Evolutionary conservation across 2,888 invertebrate species (phyloP).

Genomic region (Leucoma salicis): DNA sequence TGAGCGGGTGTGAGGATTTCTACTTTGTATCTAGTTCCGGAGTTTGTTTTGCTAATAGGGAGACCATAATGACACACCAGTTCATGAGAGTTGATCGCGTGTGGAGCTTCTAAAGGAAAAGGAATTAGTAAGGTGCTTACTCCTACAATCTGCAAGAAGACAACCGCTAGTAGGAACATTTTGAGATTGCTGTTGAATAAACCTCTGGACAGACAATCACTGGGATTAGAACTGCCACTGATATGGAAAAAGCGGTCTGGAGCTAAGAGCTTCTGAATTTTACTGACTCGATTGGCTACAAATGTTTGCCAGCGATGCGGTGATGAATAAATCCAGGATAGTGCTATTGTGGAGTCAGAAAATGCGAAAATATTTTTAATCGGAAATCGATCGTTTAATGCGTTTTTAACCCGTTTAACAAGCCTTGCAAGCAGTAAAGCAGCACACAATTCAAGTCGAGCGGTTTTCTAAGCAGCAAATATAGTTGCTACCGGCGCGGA

Average conservation of each 20-base stretch:
- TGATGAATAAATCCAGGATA: slow-evolving; percentile 6
- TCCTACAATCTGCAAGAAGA: too few relatives aligned
- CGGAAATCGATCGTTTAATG: neutral
- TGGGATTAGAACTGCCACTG: neutral
- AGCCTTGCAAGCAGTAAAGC: slow-evolving; percentile 2
- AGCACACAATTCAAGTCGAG: slow-evolving; percentile 8
- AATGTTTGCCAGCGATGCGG: slow-evolving; percentile 1
- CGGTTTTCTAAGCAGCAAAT: slow-evolving; percentile 4
- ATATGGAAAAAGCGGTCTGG: neutral
- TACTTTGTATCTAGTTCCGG: too few relatives aligned
- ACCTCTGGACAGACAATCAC: neutral
- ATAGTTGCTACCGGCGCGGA: too few relatives aligned
- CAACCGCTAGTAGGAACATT: too few relatives aligned
- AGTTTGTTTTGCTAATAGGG: too few relatives aligned
- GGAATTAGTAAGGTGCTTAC: too few relatives aligned
- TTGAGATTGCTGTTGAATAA: neutral
- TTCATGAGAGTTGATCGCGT: too few relatives aligned
- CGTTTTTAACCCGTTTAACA: neutral
- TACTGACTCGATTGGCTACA: neutral
- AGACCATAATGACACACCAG: too few relatives aligned
- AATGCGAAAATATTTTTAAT: slow-evolving; percentile 5
- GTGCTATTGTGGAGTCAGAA: slow-evolving; percentile 6
- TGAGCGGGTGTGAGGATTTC: too few relatives aligned
- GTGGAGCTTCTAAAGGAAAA: too few relatives aligned
- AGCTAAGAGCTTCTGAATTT: neutral